Evolutionary conservation across 2,113 vertebrate genomes (phyloP), one percentile per base, ranked within the genome.

Genomic region (Phalacrocorax pelagicus): DNA sequence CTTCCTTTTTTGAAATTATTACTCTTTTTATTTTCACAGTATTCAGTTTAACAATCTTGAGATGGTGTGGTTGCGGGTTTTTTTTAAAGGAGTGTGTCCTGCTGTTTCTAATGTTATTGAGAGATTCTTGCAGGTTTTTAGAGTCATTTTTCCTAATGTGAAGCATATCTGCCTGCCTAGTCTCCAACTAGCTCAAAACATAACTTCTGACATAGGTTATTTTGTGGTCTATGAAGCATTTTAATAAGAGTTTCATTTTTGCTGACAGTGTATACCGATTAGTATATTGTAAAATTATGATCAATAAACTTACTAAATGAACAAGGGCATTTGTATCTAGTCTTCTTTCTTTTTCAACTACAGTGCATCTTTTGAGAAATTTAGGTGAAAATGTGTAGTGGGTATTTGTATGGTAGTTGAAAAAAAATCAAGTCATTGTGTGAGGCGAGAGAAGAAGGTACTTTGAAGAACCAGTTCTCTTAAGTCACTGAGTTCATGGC

Each of bases 301-400:
- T 90, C 81, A 98, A 97, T 98, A 97, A 98, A 98, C 42, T 95
- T 81, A 73, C 13, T 73, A 70, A 74, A 52, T 88, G 80, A 66
- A 66, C 72, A 61, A 79, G 80, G 79, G 19, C 18, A 2, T 84
- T 88, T 5, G 34, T 88, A 94, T 94, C 57, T 84, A 93, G 46
- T 97, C 86, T 95, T 72, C 51, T 96, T 96, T 94, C n/a, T 95
- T 63, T 29, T 65, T 61, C 65, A 74, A 78, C 22, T 70, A n/a
- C n/a, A 54, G 17, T 49, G 54, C 70, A 47, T 54, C 34, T 80
- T 59, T 62, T 83, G 75, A 59, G 20, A 3, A 70, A 61, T 70
- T 5, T 51, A 12, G 30, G 51, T 74, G 49, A 59, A 59, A 73
- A 54, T 13, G 0, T 81, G 59, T 73, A 62, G 19, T 49, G 46